Evolutionary conservation across 2,113 vertebrate species (phyloP), one percentile per base, ranked within the genome.

Genomic region (Danionella cerebrum): DNA sequence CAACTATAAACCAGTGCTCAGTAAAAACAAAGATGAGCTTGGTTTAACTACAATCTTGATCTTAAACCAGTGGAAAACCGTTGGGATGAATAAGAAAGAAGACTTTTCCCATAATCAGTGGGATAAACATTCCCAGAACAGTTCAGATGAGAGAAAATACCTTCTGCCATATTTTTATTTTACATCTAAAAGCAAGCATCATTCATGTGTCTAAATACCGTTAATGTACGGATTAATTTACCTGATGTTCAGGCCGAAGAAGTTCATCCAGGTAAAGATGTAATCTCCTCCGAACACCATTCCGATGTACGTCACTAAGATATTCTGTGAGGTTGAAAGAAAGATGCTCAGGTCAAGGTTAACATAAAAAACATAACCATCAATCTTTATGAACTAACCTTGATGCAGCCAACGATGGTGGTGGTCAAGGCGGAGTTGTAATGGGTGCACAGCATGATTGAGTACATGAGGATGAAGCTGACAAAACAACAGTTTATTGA

Each of bases 281-380:
- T 99, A 98, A 85, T 99, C 96, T 80, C 94, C 96, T 75, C 94
- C 94, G 83, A 98, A 91, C 79, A 97, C 87, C 95, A 99, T 99
- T 71, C 96, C 96, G 48, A 98, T 95, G 79, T 99, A 99, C 6
- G 96, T 98, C 84, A 98, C 90, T 81, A 98, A 87, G 77, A 99
- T 94, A 83, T 99, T 99, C 96, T 99, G 87, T 50, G 72, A 82
- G 75, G 0, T 0, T 0, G 16, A 24, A 39, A 42, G 22, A 16
- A 29, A 27, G 13, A 67, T 4, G 10, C 16, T 11, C 11, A 50
- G 35, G 3, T 22, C 12, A n/a, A 10, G 41, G 45, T 21, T 1
- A 13, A 2, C 12, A 7, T 57, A 42, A 14, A 66, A 14, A 44
- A 6, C 7, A 53, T 10, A 14, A 1, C 11, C 1, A 4, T 13